A percentile compares a stretch with the other conserved stretches of the same genome.
phyloP scores from a whole-genome alignment of 1,140 invertebrate species.

The Asobara japonica region DNA sequence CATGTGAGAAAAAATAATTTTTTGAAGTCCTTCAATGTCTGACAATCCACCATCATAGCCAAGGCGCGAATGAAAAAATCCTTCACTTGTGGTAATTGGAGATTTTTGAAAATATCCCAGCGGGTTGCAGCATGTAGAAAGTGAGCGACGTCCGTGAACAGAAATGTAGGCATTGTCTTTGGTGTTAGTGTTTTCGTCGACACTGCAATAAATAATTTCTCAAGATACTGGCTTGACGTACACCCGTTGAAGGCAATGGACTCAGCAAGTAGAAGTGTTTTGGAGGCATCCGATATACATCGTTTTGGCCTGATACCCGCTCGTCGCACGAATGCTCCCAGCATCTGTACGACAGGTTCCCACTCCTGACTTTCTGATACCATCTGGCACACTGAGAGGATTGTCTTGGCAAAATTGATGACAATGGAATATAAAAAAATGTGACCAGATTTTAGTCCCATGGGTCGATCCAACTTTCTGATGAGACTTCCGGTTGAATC shows the following conservation, averaged over 20 bases:
- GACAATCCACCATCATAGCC: background rate
- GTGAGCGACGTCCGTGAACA: background rate
- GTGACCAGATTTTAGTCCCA: background rate
- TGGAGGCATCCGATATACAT: background rate
- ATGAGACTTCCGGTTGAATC: background rate
- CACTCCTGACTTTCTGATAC: background rate
- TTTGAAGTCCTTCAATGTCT: background rate
- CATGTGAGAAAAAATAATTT: background rate
- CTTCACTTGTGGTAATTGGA: background rate
- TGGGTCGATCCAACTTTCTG: background rate
- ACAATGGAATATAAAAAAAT: background rate
- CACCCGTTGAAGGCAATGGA: background rate
- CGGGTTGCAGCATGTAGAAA: background rate
- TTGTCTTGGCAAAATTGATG: background rate
- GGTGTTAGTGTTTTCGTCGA: too few relatives aligned
- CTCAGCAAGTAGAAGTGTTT: background rate
- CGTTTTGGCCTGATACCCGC: background rate
- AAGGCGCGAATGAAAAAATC: background rate
- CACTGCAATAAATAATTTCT: too few relatives aligned
- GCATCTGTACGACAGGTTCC: background rate
- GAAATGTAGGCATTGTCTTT: too few relatives aligned
- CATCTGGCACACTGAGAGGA: background rate
- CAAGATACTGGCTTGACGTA: too few relatives aligned
- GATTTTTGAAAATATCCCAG: background rate
- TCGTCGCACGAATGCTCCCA: background rate